Evolutionary conservation across 2,888 invertebrate genomes (phyloP).

Genomic region (Synanthedon vespiformis): DNA sequence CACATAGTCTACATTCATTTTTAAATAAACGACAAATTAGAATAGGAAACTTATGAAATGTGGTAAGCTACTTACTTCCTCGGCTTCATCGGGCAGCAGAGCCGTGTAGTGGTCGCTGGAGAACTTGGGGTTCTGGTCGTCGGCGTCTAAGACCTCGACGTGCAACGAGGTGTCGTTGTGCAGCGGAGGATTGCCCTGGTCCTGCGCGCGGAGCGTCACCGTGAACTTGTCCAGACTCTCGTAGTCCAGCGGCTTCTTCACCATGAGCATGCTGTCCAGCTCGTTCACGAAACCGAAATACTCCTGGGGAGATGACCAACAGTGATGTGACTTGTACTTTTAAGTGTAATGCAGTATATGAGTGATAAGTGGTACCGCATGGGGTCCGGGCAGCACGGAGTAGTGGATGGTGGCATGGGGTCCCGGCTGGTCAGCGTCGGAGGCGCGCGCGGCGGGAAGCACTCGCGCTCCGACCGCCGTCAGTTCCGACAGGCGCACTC

Average conservation of each 20-base stretch:
- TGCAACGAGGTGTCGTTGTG: conserved; percentile 80
- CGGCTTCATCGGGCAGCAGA: conserved; percentile 72
- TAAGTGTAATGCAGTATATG: too few species aligned
- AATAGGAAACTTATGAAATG: neutral
- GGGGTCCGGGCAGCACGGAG: conserved; percentile 81
- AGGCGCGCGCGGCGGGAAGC: conserved; percentile 81
- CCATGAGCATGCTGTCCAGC: conserved; percentile 84
- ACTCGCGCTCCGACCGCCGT: conserved; percentile 78
- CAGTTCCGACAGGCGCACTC: conserved; percentile 86
- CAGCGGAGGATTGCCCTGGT: conserved; percentile 85
- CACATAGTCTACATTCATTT: too few species aligned
- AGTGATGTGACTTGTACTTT: too few species aligned
- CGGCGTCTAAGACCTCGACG: conserved; percentile 86
- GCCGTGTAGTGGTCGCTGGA: conserved; percentile 80
- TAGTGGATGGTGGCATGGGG: conserved; percentile 90
- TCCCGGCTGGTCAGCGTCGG: conserved; percentile 88
- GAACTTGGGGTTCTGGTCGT: conserved; percentile 92
- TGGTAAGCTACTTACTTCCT: conserved; percentile 36
- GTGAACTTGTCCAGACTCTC: conserved; percentile 84
- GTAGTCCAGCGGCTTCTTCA: conserved; percentile 85
- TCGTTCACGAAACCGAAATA: conserved; percentile 88
- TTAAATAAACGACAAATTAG: too few species aligned
- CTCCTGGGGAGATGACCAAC: conserved; percentile 58
- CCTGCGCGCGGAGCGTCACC: conserved; percentile 79
- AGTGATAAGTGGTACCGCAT: conserved; percentile 66